Base-by-base conservation (phyloP, 2,888 invertebrate genomes). In the Muscina levida region DNA sequence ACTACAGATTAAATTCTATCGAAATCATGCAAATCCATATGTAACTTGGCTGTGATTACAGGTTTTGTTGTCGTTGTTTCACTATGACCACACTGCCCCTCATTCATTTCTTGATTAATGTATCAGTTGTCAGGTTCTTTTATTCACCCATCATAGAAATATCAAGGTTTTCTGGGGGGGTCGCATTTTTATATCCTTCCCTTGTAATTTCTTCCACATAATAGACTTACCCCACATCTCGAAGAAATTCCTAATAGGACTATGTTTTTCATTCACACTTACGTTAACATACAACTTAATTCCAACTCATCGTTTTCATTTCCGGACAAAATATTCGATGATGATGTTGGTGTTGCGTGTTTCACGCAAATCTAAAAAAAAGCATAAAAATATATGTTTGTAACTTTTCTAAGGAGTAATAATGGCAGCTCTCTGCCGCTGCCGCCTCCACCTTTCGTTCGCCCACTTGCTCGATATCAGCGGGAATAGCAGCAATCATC, bases 341-440 rank as follows among this genome's bases (percentile, higher is more conserved):
- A 75, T 77, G 81, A 77, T 81, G 77, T 81, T 68, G 15, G 68
- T 65, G 77, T 81, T 77, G 81, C 81, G 77, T 81, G 81, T 72
- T 81, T 81, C 81, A 81, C 81, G 81, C 77, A 77, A 81, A 77
- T 72, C 77, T 75, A 56, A 5, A 51, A 2, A 44, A 44, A 17
- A 15, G 22, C 19, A 51, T 31, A 31, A 31, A 31, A 31, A 31
- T 31, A 31, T 44, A n/a, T 44, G n/a, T 13, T 13, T n/a, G 37
- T 57, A 57, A 26, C 62, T 62, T 62, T 62, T 62, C 31, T 42
- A n/a, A 67, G 53, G 19, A 56, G 42, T 37, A 44, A 37, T 48
- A 46, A 44, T 44, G 24, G 22, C 6, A 65, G 11, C 19, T 37
- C 31, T 31, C 31, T 8, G 22, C 39, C 39, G 22, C 39, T 19